phyloP scores from a whole-genome alignment of 2,113 vertebrate genomes.

The Rhagologus leucostigma region DNA sequence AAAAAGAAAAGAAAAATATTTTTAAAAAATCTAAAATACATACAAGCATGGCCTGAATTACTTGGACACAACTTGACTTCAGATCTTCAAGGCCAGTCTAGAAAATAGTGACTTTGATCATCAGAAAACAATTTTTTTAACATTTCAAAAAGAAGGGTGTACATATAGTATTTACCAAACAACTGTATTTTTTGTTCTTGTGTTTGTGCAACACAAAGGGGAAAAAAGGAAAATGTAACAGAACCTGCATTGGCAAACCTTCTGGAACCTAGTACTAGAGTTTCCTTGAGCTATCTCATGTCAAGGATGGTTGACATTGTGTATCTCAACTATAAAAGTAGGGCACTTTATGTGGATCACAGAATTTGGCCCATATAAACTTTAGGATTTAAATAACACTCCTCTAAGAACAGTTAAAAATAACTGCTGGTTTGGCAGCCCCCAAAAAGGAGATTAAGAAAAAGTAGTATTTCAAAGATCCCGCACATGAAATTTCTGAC shows the following conservation, averaged over 20 bases:
- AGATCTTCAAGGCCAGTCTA: background rate
- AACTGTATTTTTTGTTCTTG: background rate
- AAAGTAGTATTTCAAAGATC: background rate
- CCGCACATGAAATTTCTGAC: background rate
- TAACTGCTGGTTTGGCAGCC: background rate
- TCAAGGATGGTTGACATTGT: background rate
- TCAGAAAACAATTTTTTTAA: background rate
- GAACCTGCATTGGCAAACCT: background rate
- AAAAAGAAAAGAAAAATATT: background rate
- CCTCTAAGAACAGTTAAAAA: background rate
- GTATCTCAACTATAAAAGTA: background rate
- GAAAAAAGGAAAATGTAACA: background rate
- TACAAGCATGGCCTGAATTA: background rate
- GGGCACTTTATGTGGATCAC: background rate
- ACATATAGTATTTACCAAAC: background rate
- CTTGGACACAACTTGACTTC: background rate
- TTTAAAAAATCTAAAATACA: background rate
- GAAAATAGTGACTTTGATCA: background rate
- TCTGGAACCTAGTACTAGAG: background rate
- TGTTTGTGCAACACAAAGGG: background rate
- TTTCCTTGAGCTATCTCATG: background rate
- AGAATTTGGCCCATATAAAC: background rate
- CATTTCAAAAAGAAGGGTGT: background rate
- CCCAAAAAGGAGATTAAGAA: background rate
- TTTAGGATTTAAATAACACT: background rate